A percentile compares a stretch with the other conserved stretches of the same genome.
Evolutionary conservation across 2,113 vertebrate species (phyloP).

Genomic region (Pardalotus punctatus): DNA sequence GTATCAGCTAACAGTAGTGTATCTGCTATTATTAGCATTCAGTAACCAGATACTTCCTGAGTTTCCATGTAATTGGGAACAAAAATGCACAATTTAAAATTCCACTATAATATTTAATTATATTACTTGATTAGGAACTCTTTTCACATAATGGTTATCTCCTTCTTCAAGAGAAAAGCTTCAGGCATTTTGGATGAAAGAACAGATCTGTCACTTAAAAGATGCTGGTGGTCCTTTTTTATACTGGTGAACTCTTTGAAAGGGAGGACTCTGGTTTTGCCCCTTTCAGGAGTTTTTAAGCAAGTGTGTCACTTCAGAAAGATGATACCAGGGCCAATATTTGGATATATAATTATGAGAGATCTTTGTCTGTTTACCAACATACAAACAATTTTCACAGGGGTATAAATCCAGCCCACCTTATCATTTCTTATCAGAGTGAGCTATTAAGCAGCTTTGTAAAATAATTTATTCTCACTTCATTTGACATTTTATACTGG

Average conservation of each 20-base stretch:
- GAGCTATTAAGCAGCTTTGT: not conserved
- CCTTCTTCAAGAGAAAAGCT: not conserved
- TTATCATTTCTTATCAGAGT: conserved; percentile 16
- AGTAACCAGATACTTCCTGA: conserved; percentile 19
- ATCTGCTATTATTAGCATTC: conserved; percentile 15
- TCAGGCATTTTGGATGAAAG: conserved; percentile 1
- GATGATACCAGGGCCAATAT: not conserved
- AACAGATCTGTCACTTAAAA: not conserved
- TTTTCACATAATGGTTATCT: not conserved
- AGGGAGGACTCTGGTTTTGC: not conserved
- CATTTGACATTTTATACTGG: not conserved
- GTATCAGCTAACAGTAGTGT: not conserved
- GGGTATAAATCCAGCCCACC: not conserved
- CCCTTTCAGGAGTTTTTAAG: not conserved
- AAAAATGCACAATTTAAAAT: conserved; percentile 5
- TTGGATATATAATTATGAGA: not conserved
- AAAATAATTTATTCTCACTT: not conserved
- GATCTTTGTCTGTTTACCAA: not conserved
- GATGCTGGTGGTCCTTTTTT: not conserved
- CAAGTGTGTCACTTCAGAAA: not conserved
- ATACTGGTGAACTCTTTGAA: not conserved
- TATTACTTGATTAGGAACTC: not conserved
- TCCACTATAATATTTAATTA: not conserved
- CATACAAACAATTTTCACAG: not conserved
- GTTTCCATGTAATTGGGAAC: not conserved